phyloP scores from a whole-genome alignment of 2,113 vertebrate species.

The Carassius gibelio region DNA sequence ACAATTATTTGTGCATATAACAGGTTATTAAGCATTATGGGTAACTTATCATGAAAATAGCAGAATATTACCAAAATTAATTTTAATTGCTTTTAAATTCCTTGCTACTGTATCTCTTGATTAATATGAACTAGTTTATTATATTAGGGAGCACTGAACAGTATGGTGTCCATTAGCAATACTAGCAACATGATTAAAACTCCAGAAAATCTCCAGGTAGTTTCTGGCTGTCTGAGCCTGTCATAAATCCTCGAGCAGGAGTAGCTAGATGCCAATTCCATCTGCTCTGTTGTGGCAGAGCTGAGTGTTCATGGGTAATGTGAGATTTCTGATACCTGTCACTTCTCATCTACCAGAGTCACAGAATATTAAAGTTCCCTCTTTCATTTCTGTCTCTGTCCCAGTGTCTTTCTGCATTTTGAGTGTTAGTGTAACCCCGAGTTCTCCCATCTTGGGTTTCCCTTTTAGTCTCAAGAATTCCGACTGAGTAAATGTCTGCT shows the following conservation, averaged over 20 bases:
- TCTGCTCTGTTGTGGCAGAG: conserved; percentile 15
- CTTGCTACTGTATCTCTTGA: not conserved
- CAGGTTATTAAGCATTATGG: no score
- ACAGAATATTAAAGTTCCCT: not conserved
- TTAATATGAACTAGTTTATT: not conserved
- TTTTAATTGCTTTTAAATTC: not conserved
- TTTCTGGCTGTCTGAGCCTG: not conserved
- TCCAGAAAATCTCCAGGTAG: conserved; percentile 27
- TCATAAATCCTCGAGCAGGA: conserved; percentile 4
- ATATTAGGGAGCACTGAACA: not conserved
- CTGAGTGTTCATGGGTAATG: conserved; percentile 19
- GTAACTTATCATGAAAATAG: no score
- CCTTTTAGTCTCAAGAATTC: conserved; percentile 36
- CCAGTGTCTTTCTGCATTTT: conserved; percentile 21
- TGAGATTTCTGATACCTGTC: conserved; percentile 13
- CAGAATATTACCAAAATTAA: not conserved
- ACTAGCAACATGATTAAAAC: not conserved
- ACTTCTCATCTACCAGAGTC: not conserved
- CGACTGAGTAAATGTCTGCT: not conserved
- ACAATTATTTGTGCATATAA: no score
- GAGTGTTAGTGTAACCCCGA: conserved; percentile 42
- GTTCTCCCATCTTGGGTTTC: conserved; percentile 45
- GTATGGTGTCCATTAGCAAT: not conserved
- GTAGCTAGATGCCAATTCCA: conserved; percentile 5
- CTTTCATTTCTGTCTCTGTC: conserved; percentile 28